A percentile compares a stretch with the other conserved stretches of the same genome.
Evolutionary conservation across 1,140 invertebrate genomes (phyloP).

Genomic region (Lucilia cuprina): DNA sequence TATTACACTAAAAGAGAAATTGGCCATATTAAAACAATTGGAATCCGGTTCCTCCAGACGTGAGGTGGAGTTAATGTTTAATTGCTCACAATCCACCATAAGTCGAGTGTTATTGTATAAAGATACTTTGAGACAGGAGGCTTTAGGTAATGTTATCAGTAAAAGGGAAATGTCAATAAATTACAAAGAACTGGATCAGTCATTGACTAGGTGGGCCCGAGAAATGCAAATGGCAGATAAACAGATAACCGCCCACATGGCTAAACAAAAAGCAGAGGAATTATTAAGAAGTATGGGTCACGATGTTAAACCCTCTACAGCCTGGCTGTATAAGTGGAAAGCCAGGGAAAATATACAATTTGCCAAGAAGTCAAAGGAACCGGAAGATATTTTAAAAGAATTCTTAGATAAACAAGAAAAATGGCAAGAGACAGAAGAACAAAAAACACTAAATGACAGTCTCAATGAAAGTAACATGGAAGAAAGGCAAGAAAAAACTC

Average conservation of each 20-base stretch:
- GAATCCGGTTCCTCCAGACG: not conserved
- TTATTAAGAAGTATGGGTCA: not conserved
- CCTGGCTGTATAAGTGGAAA: conserved; percentile 1
- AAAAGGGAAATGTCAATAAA: not conserved
- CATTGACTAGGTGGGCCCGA: not conserved
- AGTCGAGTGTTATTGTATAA: not conserved
- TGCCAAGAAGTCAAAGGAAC: not conserved
- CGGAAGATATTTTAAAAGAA: not conserved
- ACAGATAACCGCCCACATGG: not conserved
- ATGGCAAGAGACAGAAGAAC: not conserved
- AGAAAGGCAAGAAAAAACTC: not conserved
- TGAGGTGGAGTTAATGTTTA: not conserved
- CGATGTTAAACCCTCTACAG: not conserved
- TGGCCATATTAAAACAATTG: not conserved
- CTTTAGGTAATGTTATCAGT: not conserved
- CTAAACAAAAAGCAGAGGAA: not conserved
- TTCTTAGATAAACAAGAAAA: not conserved
- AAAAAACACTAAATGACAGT: not conserved
- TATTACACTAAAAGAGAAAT: not conserved
- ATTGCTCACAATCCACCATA: not conserved
- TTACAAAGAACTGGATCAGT: conserved; percentile 1
- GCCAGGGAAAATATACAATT: not conserved
- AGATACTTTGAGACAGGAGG: not conserved
- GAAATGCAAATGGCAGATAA: not conserved
- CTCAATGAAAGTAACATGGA: not conserved